These are phyloP conservation scores for Pseudomyrmex dendroicus DNA, from an alignment of 1,140 invertebrate species.

Conservation along the genomic window DNA sequence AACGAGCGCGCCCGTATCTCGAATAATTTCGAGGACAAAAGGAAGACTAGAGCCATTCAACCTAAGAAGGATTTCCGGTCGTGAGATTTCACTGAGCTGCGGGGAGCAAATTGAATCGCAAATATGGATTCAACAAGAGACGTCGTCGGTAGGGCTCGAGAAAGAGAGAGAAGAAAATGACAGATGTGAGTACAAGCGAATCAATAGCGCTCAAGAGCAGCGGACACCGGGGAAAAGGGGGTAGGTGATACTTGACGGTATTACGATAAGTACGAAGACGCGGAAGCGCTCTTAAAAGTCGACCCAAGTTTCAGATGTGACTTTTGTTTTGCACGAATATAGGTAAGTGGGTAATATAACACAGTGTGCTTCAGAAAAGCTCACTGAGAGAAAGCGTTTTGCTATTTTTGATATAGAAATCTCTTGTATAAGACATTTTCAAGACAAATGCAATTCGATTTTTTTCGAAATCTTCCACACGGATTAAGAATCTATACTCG, in stretches of 20 bases:
- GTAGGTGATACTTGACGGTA: constrained; percentile 24
- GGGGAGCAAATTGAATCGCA: constrained; percentile 66
- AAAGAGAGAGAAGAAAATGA: constrained; percentile 37
- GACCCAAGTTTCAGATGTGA: no score
- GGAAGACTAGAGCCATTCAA: constrained; percentile 41
- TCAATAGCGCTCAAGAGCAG: constrained; percentile 35
- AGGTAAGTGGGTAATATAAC: not conserved
- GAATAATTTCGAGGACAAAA: constrained; percentile 56
- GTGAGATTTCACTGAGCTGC: constrained; percentile 13
- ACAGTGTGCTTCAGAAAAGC: not conserved
- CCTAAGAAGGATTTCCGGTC: constrained; percentile 56
- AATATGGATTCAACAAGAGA: constrained; percentile 58
- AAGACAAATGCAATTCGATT: no score
- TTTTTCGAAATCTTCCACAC: no score
- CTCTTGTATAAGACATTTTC: no score
- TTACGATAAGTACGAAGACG: not conserved
- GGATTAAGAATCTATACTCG: no score
- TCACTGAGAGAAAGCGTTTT: no score
- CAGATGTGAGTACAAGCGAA: constrained; percentile 53
- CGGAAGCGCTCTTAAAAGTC: no score
- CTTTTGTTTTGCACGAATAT: not conserved
- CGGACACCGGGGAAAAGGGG: not conserved
- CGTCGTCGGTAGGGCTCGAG: constrained; percentile 16
- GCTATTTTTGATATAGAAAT: not conserved
- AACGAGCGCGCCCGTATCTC: not conserved